A percentile compares a stretch with the other conserved stretches of the same genome.
These are phyloP conservation scores for Strix aluco DNA, from an alignment of 2,113 vertebrate genomes.

Conservation along the genomic window DNA sequence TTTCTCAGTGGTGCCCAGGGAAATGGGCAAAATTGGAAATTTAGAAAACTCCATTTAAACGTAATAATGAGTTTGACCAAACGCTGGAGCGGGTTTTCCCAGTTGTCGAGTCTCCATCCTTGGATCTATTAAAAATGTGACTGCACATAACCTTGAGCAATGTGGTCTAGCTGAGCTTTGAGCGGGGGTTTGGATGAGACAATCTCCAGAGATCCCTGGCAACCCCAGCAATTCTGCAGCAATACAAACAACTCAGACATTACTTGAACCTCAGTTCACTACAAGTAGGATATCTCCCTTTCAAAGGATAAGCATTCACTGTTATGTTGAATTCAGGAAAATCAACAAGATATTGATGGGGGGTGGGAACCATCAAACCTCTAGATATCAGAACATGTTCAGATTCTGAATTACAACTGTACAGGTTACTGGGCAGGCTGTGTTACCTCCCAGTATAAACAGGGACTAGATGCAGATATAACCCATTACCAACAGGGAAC, in stretches of 20 bases:
- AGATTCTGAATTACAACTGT: neutral
- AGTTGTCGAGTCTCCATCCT: neutral
- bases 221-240: neutral
- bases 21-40: neutral
- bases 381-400: neutral
- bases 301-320: neutral
- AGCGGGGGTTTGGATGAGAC: neutral
- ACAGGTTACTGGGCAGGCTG: neutral
- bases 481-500: neutral
- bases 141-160: neutral
- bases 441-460: neutral
- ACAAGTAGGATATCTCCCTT: neutral
- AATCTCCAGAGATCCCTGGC: neutral
- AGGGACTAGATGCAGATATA: neutral
- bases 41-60: neutral
- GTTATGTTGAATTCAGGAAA: neutral
- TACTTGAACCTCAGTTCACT: neutral
- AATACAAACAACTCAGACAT: neutral
- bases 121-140: neutral
- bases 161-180: neutral
- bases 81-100: neutral
- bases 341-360: neutral
- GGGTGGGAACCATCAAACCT: neutral
- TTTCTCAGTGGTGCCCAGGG: neutral
- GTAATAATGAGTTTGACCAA: neutral